These are phyloP conservation scores for Oscheius sp. DNA, from an alignment of 2,888 invertebrate genomes.

Conservation along the genomic window DNA sequence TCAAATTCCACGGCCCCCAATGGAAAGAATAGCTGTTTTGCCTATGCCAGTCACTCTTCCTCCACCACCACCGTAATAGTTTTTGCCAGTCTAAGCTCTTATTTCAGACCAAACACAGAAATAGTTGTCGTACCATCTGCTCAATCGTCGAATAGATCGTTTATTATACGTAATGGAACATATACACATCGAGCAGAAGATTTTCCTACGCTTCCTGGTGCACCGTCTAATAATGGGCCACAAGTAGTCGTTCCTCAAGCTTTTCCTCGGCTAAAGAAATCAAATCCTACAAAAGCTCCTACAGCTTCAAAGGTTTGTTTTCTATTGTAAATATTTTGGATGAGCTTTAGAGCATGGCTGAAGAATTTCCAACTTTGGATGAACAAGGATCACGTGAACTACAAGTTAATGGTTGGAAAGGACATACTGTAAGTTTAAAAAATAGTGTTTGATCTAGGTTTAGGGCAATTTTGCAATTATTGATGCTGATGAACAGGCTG, in stretches of 20 bases:
- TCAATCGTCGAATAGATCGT: slow-evolving; percentile 29
- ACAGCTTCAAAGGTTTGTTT: background rate
- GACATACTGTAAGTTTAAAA: slow-evolving; percentile 32
- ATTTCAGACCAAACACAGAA: slow-evolving; percentile 35
- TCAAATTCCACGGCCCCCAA: background rate
- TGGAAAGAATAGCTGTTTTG: slow-evolving; percentile 30
- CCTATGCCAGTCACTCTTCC: slow-evolving; percentile 12
- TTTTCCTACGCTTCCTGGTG: slow-evolving; percentile 43
- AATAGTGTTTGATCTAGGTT: background rate
- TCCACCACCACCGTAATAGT: background rate
- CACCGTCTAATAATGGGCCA: background rate
- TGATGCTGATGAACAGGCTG: slow-evolving; percentile 34
- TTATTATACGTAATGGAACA: slow-evolving; percentile 9
- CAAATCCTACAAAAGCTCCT: slow-evolving; percentile 5
- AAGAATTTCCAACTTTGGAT: slow-evolving; percentile 46
- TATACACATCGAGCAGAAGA: slow-evolving; percentile 31
- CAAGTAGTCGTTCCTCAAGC: slow-evolving; percentile 34
- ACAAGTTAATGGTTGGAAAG: slow-evolving; percentile 24
- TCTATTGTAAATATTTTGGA: background rate
- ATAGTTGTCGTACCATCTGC: slow-evolving; percentile 57
- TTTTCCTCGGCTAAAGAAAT: slow-evolving; percentile 49
- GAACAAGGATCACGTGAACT: slow-evolving; percentile 3
- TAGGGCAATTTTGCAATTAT: slow-evolving; percentile 33
- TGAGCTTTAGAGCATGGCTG: slow-evolving; percentile 18
- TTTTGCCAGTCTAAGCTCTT: too few relatives aligned